phyloP scores from a whole-genome alignment of 2,113 vertebrate genomes.

The Galeopterus variegatus region DNA sequence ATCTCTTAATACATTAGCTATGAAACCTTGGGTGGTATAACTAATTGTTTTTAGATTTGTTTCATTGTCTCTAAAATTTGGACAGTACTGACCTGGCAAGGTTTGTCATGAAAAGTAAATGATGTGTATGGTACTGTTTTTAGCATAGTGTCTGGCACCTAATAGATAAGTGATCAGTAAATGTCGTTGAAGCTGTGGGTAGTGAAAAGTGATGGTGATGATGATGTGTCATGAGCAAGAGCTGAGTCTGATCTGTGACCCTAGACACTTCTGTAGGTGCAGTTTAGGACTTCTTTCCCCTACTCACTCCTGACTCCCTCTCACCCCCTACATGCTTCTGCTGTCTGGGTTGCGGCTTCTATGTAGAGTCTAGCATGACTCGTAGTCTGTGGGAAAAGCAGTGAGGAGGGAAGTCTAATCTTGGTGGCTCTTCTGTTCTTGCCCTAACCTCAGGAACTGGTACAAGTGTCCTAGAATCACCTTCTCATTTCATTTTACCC shows the following conservation, averaged over 20 bases:
- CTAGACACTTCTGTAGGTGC: not conserved
- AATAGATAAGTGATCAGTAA: not conserved
- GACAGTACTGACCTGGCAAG: not conserved
- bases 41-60: not conserved
- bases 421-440: not conserved
- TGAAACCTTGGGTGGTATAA: not conserved
- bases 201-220: not conserved
- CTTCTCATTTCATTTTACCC: not conserved
- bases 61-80: not conserved
- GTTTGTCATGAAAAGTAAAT: not conserved
- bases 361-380: rapidly evolving
- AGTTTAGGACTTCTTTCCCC: not conserved
- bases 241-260: not conserved
- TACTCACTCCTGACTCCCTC: not conserved
- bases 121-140: not conserved
- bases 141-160: not conserved
- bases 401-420: not conserved
- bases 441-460: not conserved
- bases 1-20: not conserved
- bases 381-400: not conserved
- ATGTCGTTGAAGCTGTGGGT: rapidly evolving
- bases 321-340: not conserved
- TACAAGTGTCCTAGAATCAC: not conserved
- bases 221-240: not conserved
- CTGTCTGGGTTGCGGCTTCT: not conserved